Conservation (phyloP, 2,888 invertebrate genomes). For the Deilephila elpenor region DNA sequence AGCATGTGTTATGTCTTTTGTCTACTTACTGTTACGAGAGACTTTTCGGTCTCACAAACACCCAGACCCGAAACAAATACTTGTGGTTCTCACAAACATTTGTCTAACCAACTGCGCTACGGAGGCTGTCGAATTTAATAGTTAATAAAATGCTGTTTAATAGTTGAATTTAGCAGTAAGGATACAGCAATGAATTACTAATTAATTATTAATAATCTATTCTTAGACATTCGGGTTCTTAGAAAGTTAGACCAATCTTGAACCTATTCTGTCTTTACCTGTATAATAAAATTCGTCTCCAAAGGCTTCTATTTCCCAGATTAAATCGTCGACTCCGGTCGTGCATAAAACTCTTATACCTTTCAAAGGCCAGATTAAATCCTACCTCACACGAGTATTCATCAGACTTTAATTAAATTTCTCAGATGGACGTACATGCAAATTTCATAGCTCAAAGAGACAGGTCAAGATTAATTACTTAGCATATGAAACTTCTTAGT, state of each 20-base stretch:
- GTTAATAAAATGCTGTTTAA: too few species aligned
- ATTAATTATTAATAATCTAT: too few species aligned
- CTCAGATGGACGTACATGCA: neutral
- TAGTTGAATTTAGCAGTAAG: too few species aligned
- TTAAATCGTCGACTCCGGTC: neutral
- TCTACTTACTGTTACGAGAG: too few species aligned
- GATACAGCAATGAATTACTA: too few species aligned
- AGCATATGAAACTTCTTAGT: neutral
- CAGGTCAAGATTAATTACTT: neutral
- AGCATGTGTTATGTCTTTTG: too few species aligned
- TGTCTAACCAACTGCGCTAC: too few species aligned
- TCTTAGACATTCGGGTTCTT: too few species aligned
- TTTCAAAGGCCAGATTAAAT: constrained; percentile 7
- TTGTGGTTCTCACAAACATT: too few species aligned
- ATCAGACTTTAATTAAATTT: constrained; percentile 4
- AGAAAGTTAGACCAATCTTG: too few species aligned
- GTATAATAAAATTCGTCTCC: neutral
- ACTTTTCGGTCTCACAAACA: neutral
- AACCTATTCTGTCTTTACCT: too few species aligned
- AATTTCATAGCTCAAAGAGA: neutral
- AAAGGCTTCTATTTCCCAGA: neutral
- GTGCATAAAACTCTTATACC: neutral
- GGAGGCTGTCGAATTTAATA: too few species aligned
- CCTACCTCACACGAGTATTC: constrained; percentile 4
- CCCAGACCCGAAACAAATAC: neutral